Base-by-base conservation (phyloP, 2,888 invertebrate species). In the Eugnorisma glareosa region DNA sequence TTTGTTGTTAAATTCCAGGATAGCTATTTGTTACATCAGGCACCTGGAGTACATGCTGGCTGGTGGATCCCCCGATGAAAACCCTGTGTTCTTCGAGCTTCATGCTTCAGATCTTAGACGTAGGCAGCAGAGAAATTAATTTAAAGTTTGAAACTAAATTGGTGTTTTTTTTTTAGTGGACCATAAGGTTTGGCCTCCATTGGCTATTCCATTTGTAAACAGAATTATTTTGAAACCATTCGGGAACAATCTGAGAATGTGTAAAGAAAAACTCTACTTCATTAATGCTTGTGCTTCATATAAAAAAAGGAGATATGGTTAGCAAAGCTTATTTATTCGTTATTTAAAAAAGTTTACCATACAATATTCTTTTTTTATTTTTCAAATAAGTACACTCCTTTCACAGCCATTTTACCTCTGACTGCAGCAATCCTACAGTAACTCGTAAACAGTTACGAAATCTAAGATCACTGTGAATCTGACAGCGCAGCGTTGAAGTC, bases 21-120 rank as follows among this genome's bases (percentile, higher is more conserved):
- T 98, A 94, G 98, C 98, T 61, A 98, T 98, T 79, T 97, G 98
- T 85, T 98, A 98, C 93, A 98, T 98, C 86, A 96, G 98, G 48
- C 98, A 98, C 89, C 94, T 98, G 86, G 98, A 98, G 92, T 97
- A 97, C 82, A 94, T 97, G 89, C 91, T 98, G 75, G 96, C 96
- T 0, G 95, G 95, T 0, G 95, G 94, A 1, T 80, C 92, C 1
- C 88, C 93, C 0, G 96, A 96, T 35, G 96, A 95, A 45, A 94
- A 92, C 73, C 90, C 95, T 0, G 92, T 90, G 0, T 94, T 95
- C 86, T 92, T 94, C 77, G 96, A 96, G 61, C 84, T 94, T 3
- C 94, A 95, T 57, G 89, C 91, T 3, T 84, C 93, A 0, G 96
- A 96, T 13, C 70, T 93, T 45, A 90, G 94, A 68, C 88, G 94